Base-by-base conservation (phyloP, 92 coral and sea anemone species). In the Phenganax subtilis region DNA sequence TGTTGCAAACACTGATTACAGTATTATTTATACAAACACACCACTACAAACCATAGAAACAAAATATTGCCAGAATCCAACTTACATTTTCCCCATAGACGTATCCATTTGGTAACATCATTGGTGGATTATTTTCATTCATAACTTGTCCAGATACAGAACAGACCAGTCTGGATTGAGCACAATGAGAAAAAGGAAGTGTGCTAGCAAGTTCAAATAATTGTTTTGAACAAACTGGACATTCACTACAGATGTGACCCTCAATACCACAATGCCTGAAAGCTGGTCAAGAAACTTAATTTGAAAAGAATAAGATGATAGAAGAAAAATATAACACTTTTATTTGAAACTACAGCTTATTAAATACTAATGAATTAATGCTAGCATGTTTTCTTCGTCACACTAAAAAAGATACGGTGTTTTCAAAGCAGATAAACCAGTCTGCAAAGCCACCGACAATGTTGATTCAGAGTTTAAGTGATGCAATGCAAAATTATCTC, bases 61-160 rank as follows among this genome's bases (percentile, higher is more conserved):
- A 37, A 37, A 37, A 37, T 37, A 37, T 37, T 37, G 47, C 47
- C 47, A 37, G 47, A 37, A 0, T 37, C 47, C 47, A 15, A 85
- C 93, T 84, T 77, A 96, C 99, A 84, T 88, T 92, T 65, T 96
- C 99, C 67, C 99, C 99, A 77, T 96, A 96, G 27, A 96, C 99
- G 75, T 92, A 92, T 62, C 99, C 99, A 80, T 96, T 96, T 25
- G 99, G 99, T 51, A 96, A 86, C 53, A 96, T 91, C 97, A 96
- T 89, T 20, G 99, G 99, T 10, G 99, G 96, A 84, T 96, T 96
- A 64, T 96, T 96, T 85, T 96, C 99, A 71, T 96, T 96, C 99
- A 96, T 96, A 37, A 92, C 87, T 67, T 88, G 96, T 57, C 99
- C 99, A 44, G 99, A 92, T 55, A 96, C 92, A 51, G 99, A 93